Conservation (phyloP, 2,888 invertebrate species). For the Cryptophagus acutangulus region DNA sequence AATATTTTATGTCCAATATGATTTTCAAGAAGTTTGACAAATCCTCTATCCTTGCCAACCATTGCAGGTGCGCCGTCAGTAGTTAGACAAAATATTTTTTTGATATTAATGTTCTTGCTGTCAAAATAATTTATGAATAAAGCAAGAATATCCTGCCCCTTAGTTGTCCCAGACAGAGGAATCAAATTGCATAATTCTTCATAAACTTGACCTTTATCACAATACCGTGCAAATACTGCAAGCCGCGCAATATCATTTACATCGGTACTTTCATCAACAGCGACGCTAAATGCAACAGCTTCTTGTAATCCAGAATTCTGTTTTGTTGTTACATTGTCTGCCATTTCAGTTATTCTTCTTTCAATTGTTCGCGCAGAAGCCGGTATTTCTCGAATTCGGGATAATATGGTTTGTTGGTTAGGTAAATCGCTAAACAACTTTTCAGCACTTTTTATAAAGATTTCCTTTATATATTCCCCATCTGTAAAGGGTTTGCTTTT, state of each 20-base stretch:
- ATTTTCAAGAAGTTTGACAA: slow-evolving; percentile 11
- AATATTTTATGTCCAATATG: slow-evolving; percentile 15
- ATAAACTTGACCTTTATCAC: slow-evolving; percentile 9
- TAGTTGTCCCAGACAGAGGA: slow-evolving; percentile 6
- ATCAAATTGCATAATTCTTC: slow-evolving; percentile 11
- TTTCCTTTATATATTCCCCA: slow-evolving; percentile 22
- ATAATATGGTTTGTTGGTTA: slow-evolving; percentile 17
- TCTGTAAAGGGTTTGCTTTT: slow-evolving; percentile 21
- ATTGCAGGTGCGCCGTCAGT: slow-evolving; percentile 10
- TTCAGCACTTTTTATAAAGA: slow-evolving; percentile 16
- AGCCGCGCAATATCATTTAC: slow-evolving; percentile 18
- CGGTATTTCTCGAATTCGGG: slow-evolving; percentile 19
- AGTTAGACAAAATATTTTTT: slow-evolving; percentile 14
- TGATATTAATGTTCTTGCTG: slow-evolving; percentile 10
- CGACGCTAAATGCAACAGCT: slow-evolving; percentile 17
- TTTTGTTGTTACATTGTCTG: slow-evolving; percentile 19
- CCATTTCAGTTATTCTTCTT: slow-evolving; percentile 15
- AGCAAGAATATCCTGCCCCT: slow-evolving; percentile 6
- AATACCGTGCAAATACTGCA: slow-evolving; percentile 15
- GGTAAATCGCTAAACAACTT: slow-evolving; percentile 25
- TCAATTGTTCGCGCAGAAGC: slow-evolving; percentile 18
- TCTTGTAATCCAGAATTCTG: slow-evolving; percentile 17
- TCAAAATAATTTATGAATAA: slow-evolving; percentile 8
- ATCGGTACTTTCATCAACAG: slow-evolving; percentile 17
- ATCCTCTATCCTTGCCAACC: slow-evolving; percentile 9